These are phyloP conservation scores for Campaea margaritaria DNA, from an alignment of 2,888 invertebrate species.

Conservation along the genomic window DNA sequence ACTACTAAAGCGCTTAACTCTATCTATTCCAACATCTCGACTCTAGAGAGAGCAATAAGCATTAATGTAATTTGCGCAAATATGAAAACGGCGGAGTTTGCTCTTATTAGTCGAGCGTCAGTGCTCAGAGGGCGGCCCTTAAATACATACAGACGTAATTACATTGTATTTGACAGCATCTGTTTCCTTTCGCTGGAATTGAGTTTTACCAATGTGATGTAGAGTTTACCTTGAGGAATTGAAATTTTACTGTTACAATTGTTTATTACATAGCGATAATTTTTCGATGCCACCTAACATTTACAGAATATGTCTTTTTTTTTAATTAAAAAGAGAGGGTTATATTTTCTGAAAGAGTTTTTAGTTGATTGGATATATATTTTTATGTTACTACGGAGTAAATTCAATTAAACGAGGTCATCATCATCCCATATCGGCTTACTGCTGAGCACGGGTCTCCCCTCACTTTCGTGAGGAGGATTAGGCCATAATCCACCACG, in stretches of 20 bases:
- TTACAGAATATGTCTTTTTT: too few relatives aligned
- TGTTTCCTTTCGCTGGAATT: slow-evolving; percentile 47
- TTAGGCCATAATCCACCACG: too few relatives aligned
- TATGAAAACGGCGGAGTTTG: slow-evolving; percentile 74
- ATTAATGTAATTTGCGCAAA: slow-evolving; percentile 79
- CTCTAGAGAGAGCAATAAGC: slow-evolving; percentile 64
- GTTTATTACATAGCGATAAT: slow-evolving; percentile 33
- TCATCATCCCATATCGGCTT: too few relatives aligned
- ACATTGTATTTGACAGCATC: slow-evolving; percentile 62
- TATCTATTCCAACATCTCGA: slow-evolving; percentile 53
- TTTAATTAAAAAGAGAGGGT: too few relatives aligned
- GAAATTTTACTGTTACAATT: slow-evolving; percentile 37
- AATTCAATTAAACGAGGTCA: too few relatives aligned
- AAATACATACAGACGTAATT: slow-evolving; percentile 64
- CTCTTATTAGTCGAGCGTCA: slow-evolving; percentile 72
- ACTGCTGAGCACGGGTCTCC: too few relatives aligned
- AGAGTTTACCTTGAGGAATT: slow-evolving; percentile 21
- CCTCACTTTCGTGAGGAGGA: too few relatives aligned
- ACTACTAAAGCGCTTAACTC: slow-evolving; percentile 47
- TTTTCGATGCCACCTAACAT: too few relatives aligned
- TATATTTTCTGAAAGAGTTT: too few relatives aligned
- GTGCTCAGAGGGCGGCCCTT: slow-evolving; percentile 55
- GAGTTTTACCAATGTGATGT: slow-evolving; percentile 36
- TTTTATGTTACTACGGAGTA: too few relatives aligned
- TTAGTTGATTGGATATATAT: too few relatives aligned